A percentile compares a stretch with the other conserved stretches of the same genome.
phyloP scores from a whole-genome alignment of 1,140 invertebrate genomes.

The Zaprionus ornatus region DNA sequence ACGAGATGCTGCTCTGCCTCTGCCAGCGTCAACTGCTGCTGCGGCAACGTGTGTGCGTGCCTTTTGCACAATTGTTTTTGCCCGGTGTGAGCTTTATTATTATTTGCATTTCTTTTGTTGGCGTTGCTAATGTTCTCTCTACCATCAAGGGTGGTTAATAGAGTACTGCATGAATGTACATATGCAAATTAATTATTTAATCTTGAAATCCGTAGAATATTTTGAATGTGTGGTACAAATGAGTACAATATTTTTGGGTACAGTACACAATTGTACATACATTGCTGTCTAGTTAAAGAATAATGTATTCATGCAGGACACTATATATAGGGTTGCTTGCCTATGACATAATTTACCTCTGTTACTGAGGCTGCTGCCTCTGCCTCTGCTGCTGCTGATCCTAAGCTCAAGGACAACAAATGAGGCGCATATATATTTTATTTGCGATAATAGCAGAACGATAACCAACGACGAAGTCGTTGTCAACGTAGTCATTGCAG shows the following conservation, averaged over 20 bases:
- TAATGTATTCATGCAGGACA: not conserved
- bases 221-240: too few species aligned
- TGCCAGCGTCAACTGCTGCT: slow-evolving; percentile 7
- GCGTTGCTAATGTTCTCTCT: slow-evolving; percentile 16
- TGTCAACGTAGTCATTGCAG: slow-evolving; percentile 24
- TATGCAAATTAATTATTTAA: too few species aligned
- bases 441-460: slow-evolving; percentile 57
- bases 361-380: not conserved
- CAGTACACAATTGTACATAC: too few species aligned
- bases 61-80: slow-evolving; percentile 66
- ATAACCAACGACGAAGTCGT: slow-evolving; percentile 42
- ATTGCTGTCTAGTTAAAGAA: too few species aligned
- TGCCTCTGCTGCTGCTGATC: slow-evolving; percentile 34
- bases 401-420: slow-evolving; percentile 63
- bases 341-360: slow-evolving; percentile 50
- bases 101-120: slow-evolving; percentile 74
- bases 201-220: too few species aligned
- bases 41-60: slow-evolving; percentile 55
- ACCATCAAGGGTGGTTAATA: not conserved
- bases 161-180: too few species aligned
- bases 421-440: slow-evolving; percentile 20
- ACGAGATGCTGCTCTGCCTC: slow-evolving; percentile 20
- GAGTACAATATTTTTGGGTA: too few species aligned
- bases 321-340: slow-evolving; percentile 42
- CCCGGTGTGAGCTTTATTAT: slow-evolving; percentile 43